Evolutionary conservation across 2,888 invertebrate species (phyloP).

Genomic region (Drosophila rubida): DNA sequence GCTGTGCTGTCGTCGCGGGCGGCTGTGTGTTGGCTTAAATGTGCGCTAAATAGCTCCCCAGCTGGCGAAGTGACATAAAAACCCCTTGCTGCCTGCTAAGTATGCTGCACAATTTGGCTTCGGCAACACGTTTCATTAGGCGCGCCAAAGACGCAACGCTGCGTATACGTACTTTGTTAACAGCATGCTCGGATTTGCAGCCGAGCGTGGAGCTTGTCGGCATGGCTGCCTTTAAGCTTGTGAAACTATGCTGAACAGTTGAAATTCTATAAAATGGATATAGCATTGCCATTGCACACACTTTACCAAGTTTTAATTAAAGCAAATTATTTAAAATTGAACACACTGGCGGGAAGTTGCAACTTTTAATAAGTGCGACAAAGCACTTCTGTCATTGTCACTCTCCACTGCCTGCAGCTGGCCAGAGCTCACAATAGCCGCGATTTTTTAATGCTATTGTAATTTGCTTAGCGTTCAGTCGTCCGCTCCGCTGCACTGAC

Average conservation of each 20-base stretch:
- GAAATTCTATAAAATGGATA: no score
- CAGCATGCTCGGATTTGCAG: conserved; percentile 3
- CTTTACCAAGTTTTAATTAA: no score
- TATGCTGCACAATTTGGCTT: conserved; percentile 60
- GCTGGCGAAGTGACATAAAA: conserved; percentile 34
- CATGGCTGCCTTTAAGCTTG: not conserved
- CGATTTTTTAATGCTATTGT: conserved; percentile 49
- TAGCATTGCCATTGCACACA: no score
- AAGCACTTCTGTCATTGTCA: not conserved
- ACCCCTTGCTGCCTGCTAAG: conserved; percentile 45
- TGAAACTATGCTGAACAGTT: no score
- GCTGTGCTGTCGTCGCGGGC: not conserved
- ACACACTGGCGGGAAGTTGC: not conserved
- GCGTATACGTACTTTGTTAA: conserved; percentile 46
- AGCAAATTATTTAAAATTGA: not conserved
- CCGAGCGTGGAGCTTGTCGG: not conserved
- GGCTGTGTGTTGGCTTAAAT: conserved; percentile 26
- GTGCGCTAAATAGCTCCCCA: conserved; percentile 62
- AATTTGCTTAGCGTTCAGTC: conserved; percentile 51
- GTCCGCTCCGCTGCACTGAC: conserved; percentile 26
- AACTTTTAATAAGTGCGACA: conserved; percentile 1
- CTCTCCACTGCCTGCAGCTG: not conserved
- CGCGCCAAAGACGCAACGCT: conserved; percentile 37
- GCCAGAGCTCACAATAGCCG: no score
- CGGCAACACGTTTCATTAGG: conserved; percentile 73